A percentile compares a stretch with the other conserved stretches of the same genome.
These are phyloP conservation scores for Crossocerus cetratus DNA, from an alignment of 2,888 invertebrate genomes.

Conservation along the genomic window DNA sequence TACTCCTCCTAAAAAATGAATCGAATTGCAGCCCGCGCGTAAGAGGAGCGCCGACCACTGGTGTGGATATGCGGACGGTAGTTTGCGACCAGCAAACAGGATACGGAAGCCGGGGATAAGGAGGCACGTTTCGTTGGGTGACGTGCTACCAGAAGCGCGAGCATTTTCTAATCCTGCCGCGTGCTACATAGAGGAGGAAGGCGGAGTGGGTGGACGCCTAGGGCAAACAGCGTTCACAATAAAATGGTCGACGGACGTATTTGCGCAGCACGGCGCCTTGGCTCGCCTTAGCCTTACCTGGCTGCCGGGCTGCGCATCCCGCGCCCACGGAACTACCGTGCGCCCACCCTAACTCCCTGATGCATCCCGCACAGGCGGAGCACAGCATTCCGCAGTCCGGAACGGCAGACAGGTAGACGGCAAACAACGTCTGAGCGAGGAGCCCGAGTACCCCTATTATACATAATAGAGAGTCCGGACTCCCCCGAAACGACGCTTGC, in stretches of 20 bases:
- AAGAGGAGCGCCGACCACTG: not conserved
- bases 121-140: slow-evolving; percentile 37
- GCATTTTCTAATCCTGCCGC: slow-evolving; percentile 8
- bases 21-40: not conserved
- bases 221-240: slow-evolving; percentile 48
- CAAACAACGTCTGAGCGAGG: slow-evolving; percentile 62
- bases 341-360: not conserved
- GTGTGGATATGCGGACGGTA: no score
- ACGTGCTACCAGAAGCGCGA: slow-evolving; percentile 13
- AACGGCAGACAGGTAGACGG: slow-evolving; percentile 64
- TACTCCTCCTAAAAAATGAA: slow-evolving; percentile 21
- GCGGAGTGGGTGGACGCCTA: slow-evolving; percentile 6
- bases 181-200: not conserved
- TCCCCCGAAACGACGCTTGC: slow-evolving; percentile 53
- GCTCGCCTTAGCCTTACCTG: slow-evolving; percentile 8
- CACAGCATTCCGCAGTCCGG: slow-evolving; percentile 55
- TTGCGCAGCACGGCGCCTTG: slow-evolving; percentile 27
- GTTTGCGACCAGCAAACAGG: slow-evolving; percentile 21
- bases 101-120: slow-evolving; percentile 38
- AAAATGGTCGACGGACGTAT: slow-evolving; percentile 50
- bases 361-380: slow-evolving; percentile 25
- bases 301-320: not conserved
- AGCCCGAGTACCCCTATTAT: slow-evolving; percentile 64
- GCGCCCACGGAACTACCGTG: not conserved
- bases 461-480: slow-evolving; percentile 59